Evolutionary conservation across 2,888 invertebrate genomes (phyloP).

Genomic region (Aleiodes alternator): DNA sequence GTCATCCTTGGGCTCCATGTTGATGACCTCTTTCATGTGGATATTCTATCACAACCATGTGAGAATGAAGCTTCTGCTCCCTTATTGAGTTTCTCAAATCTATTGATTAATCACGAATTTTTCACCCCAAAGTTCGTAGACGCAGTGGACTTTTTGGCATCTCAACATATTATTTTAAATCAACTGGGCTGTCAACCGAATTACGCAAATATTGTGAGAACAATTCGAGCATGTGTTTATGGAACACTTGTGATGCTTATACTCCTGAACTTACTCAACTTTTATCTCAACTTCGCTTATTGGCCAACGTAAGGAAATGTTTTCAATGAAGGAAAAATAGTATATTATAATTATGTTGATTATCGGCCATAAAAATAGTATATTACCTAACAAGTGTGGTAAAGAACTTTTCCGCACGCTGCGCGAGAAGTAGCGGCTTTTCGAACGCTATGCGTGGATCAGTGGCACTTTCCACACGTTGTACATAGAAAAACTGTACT

Average conservation of each 20-base stretch:
- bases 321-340: too few relatives aligned
- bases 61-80: constrained; percentile 12
- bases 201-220: constrained; percentile 36
- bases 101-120: neutral
- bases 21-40: constrained; percentile 38
- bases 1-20: constrained; percentile 39
- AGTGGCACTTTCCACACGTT: too few relatives aligned
- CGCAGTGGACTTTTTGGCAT: constrained; percentile 44
- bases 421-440: too few relatives aligned
- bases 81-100: neutral
- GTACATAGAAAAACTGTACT: too few relatives aligned
- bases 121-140: constrained; percentile 30
- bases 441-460: too few relatives aligned
- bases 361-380: too few relatives aligned
- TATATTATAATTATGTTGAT: too few relatives aligned
- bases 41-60: constrained; percentile 43
- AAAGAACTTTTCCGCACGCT: too few relatives aligned
- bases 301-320: too few relatives aligned
- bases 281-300: too few relatives aligned
- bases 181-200: constrained; percentile 47
- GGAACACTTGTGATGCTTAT: constrained; percentile 16
- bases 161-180: constrained; percentile 42
- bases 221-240: constrained; percentile 46
- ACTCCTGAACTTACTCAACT: neutral
- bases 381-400: too few relatives aligned